Conservation (phyloP, 2,888 invertebrate genomes). For the Hofmannophila pseudospretella region DNA sequence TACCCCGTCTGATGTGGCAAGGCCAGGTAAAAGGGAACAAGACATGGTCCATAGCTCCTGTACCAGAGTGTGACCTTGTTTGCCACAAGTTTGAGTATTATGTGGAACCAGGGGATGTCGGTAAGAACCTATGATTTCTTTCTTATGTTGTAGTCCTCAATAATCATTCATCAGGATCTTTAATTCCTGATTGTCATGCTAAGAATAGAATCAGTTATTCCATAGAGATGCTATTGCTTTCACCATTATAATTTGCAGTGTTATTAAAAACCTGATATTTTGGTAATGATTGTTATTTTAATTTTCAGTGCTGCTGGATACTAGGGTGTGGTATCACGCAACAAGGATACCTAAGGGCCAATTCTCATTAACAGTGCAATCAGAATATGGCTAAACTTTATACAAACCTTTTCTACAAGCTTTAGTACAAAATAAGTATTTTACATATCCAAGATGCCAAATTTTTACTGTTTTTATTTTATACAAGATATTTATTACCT, state of each 20-base stretch:
- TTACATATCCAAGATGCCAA: conserved; percentile 68
- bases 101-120: conserved; percentile 91
- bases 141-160: no score
- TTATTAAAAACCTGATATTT: no score
- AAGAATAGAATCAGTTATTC: no score
- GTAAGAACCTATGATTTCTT: conserved; percentile 75
- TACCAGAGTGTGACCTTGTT: conserved; percentile 89
- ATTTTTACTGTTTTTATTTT: conserved; percentile 38
- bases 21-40: conserved; percentile 92
- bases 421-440: conserved; percentile 48
- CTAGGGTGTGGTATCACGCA: conserved; percentile 94
- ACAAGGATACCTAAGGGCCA: conserved; percentile 88
- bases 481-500: conserved; percentile 37
- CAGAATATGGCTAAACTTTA: conserved; percentile 88
- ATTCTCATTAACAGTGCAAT: conserved; percentile 92
- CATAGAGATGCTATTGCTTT: no score
- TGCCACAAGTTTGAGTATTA: conserved; percentile 86
- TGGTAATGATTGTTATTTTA: no score
- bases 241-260: no score
- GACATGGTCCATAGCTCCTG: conserved; percentile 89
- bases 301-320: conserved; percentile 88
- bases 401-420: conserved; percentile 13
- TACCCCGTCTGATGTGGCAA: conserved; percentile 95
- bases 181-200: no score
- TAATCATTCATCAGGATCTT: no score